These are phyloP conservation scores for Plagodis pulveraria DNA, from an alignment of 2,888 invertebrate genomes.

Conservation along the genomic window DNA sequence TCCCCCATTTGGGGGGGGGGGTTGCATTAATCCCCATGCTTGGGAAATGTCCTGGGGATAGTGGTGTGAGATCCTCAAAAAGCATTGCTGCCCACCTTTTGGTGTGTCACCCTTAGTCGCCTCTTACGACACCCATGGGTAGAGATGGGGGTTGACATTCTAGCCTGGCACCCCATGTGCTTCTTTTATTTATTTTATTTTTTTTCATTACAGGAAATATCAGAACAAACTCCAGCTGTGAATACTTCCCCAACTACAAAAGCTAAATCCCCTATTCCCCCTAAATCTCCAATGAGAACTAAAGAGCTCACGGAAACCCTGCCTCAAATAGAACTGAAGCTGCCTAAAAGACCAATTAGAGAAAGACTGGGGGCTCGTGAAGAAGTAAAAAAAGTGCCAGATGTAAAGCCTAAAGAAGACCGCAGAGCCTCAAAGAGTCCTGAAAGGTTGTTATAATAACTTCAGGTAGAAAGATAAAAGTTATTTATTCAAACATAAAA, in stretches of 20 bases:
- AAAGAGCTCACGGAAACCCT: constrained; percentile 59
- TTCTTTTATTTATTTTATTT: no score
- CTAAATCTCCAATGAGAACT: constrained; percentile 36
- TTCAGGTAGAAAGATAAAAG: constrained; percentile 63
- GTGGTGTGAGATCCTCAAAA: no score
- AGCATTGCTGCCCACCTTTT: no score
- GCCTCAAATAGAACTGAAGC: constrained; percentile 77
- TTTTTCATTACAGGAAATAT: constrained; percentile 67
- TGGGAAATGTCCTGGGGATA: no score
- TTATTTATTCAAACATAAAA: constrained; percentile 7
- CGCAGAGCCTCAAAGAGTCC: constrained; percentile 60
- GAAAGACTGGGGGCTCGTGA: constrained; percentile 71
- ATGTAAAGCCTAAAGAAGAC: constrained; percentile 52
- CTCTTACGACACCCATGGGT: no score
- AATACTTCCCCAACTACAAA: constrained; percentile 50
- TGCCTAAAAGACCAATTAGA: constrained; percentile 77
- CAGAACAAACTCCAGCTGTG: constrained; percentile 53
- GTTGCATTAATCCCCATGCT: no score
- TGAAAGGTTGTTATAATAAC: constrained; percentile 74
- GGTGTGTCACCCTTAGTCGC: no score
- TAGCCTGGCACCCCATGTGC: no score
- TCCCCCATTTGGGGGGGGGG: no score
- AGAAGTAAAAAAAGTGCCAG: constrained; percentile 49
- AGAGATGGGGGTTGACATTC: no score
- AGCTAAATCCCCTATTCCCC: constrained; percentile 19